Conservation (phyloP, 2,888 invertebrate species). For the Coelopa pilipes region DNA sequence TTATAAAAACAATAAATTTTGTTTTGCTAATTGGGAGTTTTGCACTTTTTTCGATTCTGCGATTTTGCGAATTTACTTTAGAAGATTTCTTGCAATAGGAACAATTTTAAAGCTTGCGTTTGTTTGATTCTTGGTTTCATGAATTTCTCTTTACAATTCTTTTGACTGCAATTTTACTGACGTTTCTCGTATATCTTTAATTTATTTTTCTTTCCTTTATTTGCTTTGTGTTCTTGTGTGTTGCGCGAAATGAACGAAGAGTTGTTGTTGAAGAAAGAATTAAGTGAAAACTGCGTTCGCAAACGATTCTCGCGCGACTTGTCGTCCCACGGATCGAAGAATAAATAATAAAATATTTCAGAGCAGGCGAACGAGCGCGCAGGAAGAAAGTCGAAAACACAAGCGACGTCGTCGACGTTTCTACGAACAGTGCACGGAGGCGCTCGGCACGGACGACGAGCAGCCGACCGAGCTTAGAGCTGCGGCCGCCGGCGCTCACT, state of each 20-base stretch:
- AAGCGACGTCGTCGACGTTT: slow-evolving; percentile 50
- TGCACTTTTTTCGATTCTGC: no score
- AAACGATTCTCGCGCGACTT: slow-evolving; percentile 5
- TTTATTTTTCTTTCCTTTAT: not conserved
- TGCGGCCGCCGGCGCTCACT: slow-evolving; percentile 32
- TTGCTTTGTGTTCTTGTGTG: not conserved
- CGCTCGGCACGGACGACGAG: slow-evolving; percentile 40
- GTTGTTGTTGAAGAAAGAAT: slow-evolving; percentile 1
- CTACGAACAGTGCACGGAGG: slow-evolving; percentile 49
- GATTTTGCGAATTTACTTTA: no score
- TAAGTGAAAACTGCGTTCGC: not conserved
- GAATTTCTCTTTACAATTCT: no score
- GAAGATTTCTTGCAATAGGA: no score
- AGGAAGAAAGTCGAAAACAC: slow-evolving; percentile 36
- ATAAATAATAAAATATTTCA: slow-evolving; percentile 20
- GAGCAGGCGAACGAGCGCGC: slow-evolving; percentile 21
- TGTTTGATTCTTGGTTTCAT: no score
- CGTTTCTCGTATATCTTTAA: not conserved
- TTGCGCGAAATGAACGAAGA: not conserved
- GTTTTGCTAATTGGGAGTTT: no score
- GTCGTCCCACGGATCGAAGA: not conserved
- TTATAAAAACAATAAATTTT: no score
- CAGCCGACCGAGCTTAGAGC: slow-evolving; percentile 48
- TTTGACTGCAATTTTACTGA: no score
- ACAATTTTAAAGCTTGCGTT: no score